Base-by-base conservation (phyloP, 2,888 invertebrate species). In the Tholera decimalis region DNA sequence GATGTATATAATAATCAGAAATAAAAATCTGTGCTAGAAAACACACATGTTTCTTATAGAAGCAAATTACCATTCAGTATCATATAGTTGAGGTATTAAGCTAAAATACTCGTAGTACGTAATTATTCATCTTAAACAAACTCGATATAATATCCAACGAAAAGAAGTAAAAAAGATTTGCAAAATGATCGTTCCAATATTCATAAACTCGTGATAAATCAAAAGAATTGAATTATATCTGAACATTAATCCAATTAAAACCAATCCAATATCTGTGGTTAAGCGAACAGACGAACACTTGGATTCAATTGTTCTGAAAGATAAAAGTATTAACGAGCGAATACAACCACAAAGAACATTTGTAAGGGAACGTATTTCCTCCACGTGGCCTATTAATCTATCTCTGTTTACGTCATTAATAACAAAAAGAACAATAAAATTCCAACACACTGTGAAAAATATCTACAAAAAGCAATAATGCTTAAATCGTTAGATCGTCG, bases 401-500 rank as follows among this genome's bases (percentile, higher is more conserved):
- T 75, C 65, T 72, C 69, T 69, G 71, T 79, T 73, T 70, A 72
- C 59, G 43, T 81, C 87, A 89, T 90, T 91, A 88, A 88, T 88
- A 89, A 87, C 84, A 80, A 83, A 83, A 80, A 80, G 77, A 78
- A 85, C 88, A 91, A 89, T 80, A 79, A 77, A 82, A 73, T 69
- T 61, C 79, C 80, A 80, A 80, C 79, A 72, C 83, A 57, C 82
- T 78, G 82, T 85, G 85, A 84, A 87, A 89, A 89, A 89, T 89
- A 89, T 86, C 83, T 84, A 79, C 82, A 79, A 84, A 86, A 89
- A 87, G 89, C 90, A 92, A 92, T 92, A 93, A 89, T 83, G 88
- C 83, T 87, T 82, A 85, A 88, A 90, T 87, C 83, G 85, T 84
- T 77, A 69, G 76, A 79, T 78, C 72, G 70, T 70, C 59, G 73